A percentile compares a stretch with the other conserved stretches of the same genome.
Evolutionary conservation across 1,140 invertebrate genomes (phyloP).

Genomic region (Achroia grisella): DNA sequence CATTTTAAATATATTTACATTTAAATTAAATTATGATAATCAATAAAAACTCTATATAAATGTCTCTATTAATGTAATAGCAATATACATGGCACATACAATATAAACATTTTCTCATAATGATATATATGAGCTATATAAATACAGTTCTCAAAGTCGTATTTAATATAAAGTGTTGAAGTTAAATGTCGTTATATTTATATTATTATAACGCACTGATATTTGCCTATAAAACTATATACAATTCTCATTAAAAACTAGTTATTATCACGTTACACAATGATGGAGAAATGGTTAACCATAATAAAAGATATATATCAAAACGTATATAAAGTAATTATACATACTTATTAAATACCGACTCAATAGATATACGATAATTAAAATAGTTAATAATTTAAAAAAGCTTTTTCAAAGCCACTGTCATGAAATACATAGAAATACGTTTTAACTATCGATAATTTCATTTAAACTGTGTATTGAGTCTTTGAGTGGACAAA

Average conservation of each 20-base stretch:
- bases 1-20: constrained; percentile 25
- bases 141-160: constrained; percentile 4
- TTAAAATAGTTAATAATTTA: too few relatives aligned
- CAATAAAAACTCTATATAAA: constrained; percentile 37
- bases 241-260: constrained; percentile 52
- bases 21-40: constrained; percentile 15
- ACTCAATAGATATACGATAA: background rate
- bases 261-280: constrained; percentile 69
- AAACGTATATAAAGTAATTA: too few relatives aligned
- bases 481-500: too few relatives aligned
- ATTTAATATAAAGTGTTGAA: constrained; percentile 26
- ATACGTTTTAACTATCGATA: too few relatives aligned
- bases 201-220: constrained; percentile 25
- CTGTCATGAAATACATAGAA: too few relatives aligned
- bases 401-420: too few relatives aligned
- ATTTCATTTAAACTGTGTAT: too few relatives aligned
- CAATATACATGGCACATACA: constrained; percentile 48
- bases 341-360: background rate
- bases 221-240: constrained; percentile 48
- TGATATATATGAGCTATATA: constrained; percentile 10
- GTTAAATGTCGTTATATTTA: constrained; percentile 16
- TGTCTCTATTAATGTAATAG: constrained; percentile 36
- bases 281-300: constrained; percentile 16
- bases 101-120: constrained; percentile 27
- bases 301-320: background rate